Percentiles rank a stretch among this genome's conserved stretches.
These are phyloP conservation scores for Drosophila emarginata DNA, from an alignment of 2,888 invertebrate species.

Conservation along the genomic window DNA sequence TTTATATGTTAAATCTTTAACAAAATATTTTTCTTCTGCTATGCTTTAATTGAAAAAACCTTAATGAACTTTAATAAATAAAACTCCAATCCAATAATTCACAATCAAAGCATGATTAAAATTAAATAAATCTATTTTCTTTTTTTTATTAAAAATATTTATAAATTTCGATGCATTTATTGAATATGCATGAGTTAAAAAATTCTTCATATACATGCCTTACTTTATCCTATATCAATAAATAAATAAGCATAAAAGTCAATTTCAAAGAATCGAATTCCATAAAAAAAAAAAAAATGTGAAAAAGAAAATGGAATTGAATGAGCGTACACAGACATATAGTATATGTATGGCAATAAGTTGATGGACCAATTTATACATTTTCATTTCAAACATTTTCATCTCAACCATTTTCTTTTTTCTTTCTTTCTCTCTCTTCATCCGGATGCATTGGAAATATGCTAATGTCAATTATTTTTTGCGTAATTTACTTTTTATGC, in stretches of 20 bases:
- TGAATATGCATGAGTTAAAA: not conserved
- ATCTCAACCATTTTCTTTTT: not conserved
- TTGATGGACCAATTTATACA: conserved; percentile 1
- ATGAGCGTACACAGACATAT: not conserved
- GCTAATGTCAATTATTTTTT: conserved; percentile 76
- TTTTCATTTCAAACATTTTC: not conserved
- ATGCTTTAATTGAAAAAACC: too few relatives aligned
- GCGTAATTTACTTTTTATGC: conserved; percentile 76
- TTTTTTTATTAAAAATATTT: not conserved
- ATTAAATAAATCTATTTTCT: too few relatives aligned
- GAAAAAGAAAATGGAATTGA: not conserved
- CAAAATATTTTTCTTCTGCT: too few relatives aligned
- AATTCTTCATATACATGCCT: not conserved
- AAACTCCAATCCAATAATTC: too few relatives aligned
- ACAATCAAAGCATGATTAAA: too few relatives aligned
- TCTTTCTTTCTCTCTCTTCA: not conserved
- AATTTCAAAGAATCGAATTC: conserved; percentile 3
- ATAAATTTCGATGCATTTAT: not conserved
- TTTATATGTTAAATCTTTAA: too few relatives aligned
- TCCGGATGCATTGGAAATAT: conserved; percentile 58
- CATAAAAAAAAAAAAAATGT: not conserved
- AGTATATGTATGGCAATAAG: not conserved
- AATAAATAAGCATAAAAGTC: conserved; percentile 1
- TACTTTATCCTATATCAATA: not conserved
- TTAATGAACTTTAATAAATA: too few relatives aligned